phyloP scores from a whole-genome alignment of 2,797 vertebrate genomes.

The Hydrophis major region DNA sequence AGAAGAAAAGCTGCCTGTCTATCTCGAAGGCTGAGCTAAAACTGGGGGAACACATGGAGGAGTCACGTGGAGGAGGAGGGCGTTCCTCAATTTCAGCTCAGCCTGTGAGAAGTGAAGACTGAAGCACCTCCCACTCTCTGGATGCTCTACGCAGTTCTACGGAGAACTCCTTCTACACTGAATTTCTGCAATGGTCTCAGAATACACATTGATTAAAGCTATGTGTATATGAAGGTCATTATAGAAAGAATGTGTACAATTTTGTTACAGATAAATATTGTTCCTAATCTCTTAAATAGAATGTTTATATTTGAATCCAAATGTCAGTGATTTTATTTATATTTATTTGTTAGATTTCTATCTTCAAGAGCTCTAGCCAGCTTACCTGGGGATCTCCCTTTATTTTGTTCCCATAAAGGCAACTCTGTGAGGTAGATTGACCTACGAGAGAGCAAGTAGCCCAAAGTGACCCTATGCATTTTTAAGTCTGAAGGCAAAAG shows the following conservation, averaged over 20 bases:
- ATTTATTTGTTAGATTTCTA: neutral
- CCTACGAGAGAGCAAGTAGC: neutral
- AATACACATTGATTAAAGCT: neutral
- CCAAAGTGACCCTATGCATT: neutral
- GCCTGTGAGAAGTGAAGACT: too few relatives aligned
- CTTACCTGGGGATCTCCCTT: neutral
- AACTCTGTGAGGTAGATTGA: neutral
- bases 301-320: neutral
- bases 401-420: neutral
- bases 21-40: too few relatives aligned
- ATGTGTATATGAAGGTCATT: neutral
- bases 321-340: neutral
- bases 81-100: too few relatives aligned
- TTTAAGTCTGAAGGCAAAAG: neutral
- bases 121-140: too few relatives aligned
- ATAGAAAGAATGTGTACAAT: neutral
- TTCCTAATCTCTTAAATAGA: neutral
- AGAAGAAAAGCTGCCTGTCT: too few relatives aligned
- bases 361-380: neutral
- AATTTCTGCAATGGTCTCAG: neutral
- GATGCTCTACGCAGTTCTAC: too few relatives aligned
- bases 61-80: too few relatives aligned
- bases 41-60: too few relatives aligned
- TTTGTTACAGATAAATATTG: neutral
- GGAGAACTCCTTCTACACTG: neutral